These are phyloP conservation scores for Hirudinaria manillensis DNA, from an alignment of 2,888 invertebrate species.

Conservation along the genomic window DNA sequence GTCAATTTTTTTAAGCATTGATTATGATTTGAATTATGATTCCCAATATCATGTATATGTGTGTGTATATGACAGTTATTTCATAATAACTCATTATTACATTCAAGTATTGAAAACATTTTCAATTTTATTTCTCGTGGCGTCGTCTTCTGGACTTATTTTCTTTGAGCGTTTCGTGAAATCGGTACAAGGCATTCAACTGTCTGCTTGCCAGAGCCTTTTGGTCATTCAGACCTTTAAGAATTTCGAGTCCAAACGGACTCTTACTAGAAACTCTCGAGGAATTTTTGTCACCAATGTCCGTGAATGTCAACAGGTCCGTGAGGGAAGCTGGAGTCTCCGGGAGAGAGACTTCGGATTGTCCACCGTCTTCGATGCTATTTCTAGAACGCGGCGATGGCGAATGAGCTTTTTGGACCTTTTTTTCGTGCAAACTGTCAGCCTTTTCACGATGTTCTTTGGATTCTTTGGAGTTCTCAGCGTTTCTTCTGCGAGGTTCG, in stretches of 20 bases:
- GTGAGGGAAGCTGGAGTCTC: neutral
- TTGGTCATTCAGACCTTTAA: too few relatives aligned
- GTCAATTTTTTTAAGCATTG: too few relatives aligned
- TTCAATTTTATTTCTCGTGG: too few relatives aligned
- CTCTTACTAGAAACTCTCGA: too few relatives aligned
- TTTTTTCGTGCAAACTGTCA: neutral
- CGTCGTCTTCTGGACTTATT: neutral
- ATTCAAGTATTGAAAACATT: too few relatives aligned
- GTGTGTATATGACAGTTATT: too few relatives aligned
- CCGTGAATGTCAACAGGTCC: neutral
- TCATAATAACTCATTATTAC: too few relatives aligned
- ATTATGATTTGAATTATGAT: too few relatives aligned
- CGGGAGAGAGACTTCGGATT: neutral
- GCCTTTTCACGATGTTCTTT: neutral
- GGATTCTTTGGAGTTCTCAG: neutral
- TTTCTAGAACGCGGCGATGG: neutral
- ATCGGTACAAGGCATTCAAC: neutral
- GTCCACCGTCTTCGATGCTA: neutral
- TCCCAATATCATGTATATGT: too few relatives aligned
- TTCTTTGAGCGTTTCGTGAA: constrained; percentile 1
- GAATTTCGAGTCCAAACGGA: too few relatives aligned
- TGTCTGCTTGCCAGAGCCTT: neutral
- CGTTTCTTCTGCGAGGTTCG: neutral
- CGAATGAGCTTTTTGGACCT: neutral
- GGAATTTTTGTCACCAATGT: neutral